These are phyloP conservation scores for Formica exsecta DNA, from an alignment of 1,140 invertebrate species.

Conservation along the genomic window DNA sequence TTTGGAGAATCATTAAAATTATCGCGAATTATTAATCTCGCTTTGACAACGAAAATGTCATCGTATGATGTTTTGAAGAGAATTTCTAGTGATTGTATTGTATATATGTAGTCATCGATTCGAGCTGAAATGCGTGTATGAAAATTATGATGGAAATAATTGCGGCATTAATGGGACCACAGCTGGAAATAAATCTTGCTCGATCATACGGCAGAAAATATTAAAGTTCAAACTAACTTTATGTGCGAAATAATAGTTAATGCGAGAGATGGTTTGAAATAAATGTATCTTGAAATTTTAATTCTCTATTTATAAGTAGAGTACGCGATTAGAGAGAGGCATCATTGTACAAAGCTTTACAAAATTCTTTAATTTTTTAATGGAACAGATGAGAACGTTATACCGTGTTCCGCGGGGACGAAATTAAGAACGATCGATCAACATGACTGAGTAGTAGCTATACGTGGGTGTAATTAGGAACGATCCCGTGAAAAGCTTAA, in stretches of 20 bases:
- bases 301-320: too few species aligned
- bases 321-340: too few species aligned
- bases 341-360: not conserved
- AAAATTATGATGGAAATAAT: constrained; percentile 54
- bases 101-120: not conserved
- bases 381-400: constrained; percentile 2
- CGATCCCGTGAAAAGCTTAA: not conserved
- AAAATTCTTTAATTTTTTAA: constrained; percentile 31
- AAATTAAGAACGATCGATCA: constrained; percentile 52
- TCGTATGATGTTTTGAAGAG: constrained; percentile 38
- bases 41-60: constrained; percentile 51
- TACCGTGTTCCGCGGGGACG: constrained; percentile 8
- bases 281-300: not conserved
- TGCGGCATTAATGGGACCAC: constrained; percentile 44
- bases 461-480: constrained; percentile 51
- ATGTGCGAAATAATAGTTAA: constrained; percentile 28
- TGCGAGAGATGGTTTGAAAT: not conserved
- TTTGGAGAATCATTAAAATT: constrained; percentile 58
- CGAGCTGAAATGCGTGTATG: constrained; percentile 25
- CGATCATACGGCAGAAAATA: constrained; percentile 13
- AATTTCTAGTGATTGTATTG: constrained; percentile 35
- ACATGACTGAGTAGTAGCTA: not conserved
- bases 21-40: constrained; percentile 43
- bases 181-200: constrained; percentile 13
- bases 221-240: not conserved